A percentile compares a stretch with the other conserved stretches of the same genome.
These are phyloP conservation scores for Taeniopygia guttata DNA, from an alignment of 2,797 vertebrate genomes.

Conservation along the genomic window DNA sequence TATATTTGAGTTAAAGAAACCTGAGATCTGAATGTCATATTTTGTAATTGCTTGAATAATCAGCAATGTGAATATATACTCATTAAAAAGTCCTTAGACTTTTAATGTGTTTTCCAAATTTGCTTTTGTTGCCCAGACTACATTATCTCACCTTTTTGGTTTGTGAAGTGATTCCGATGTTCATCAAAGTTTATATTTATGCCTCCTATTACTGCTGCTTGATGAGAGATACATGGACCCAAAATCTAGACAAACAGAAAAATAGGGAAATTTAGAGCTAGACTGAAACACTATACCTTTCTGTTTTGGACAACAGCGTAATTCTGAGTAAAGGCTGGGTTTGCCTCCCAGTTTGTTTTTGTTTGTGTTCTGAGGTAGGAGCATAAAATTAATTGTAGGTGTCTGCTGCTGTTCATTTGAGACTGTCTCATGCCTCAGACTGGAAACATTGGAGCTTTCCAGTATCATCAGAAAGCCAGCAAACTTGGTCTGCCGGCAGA, in stretches of 20 bases:
- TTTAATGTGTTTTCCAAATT: neutral
- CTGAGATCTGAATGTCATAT: constrained; percentile 13
- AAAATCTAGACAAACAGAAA: neutral
- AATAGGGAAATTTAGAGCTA: neutral
- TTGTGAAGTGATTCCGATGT: neutral
- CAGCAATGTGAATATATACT: neutral
- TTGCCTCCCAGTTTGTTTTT: neutral
- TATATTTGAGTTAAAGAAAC: constrained; percentile 42
- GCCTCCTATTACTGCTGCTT: neutral
- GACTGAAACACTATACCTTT: neutral
- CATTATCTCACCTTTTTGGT: neutral
- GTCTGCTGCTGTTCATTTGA: neutral
- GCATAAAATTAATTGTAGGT: neutral
- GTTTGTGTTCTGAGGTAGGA: neutral
- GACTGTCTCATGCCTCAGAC: neutral
- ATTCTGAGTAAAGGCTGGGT: neutral
- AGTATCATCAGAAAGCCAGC: neutral
- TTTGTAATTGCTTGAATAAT: constrained; percentile 30
- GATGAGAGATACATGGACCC: neutral
- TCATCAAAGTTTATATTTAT: neutral
- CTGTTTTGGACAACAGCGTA: neutral
- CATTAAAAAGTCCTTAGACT: neutral
- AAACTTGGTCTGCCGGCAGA: neutral
- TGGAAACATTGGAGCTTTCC: neutral
- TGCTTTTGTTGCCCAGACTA: neutral